Evolutionary conservation across 1,140 invertebrate genomes (phyloP).

Genomic region (Sarcophaga bullata): DNA sequence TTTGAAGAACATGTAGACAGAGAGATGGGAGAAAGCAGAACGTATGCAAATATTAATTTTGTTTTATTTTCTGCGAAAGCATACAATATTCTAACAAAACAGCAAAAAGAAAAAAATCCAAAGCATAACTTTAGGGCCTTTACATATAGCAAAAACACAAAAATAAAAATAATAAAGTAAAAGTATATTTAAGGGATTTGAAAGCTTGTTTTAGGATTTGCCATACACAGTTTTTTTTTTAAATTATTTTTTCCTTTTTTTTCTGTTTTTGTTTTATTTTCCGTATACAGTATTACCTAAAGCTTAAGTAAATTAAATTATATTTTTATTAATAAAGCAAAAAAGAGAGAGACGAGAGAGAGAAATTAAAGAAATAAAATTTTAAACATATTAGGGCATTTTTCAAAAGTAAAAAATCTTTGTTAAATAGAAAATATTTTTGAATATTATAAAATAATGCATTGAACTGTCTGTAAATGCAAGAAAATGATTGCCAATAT

Average conservation of each 20-base stretch:
- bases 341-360: too few relatives aligned
- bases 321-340: too few relatives aligned
- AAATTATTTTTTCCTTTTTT: neutral
- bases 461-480: too few relatives aligned
- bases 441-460: too few relatives aligned
- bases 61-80: neutral
- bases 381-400: neutral
- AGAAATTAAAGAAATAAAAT: too few relatives aligned
- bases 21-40: too few relatives aligned
- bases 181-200: neutral
- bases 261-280: neutral
- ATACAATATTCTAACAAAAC: neutral
- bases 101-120: neutral
- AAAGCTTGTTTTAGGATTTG: neutral
- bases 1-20: too few relatives aligned
- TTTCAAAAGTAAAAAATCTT: too few relatives aligned
- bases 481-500: too few relatives aligned
- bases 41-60: too few relatives aligned
- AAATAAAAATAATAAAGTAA: neutral
- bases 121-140: neutral
- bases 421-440: too few relatives aligned
- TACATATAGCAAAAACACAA: neutral
- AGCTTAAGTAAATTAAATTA: conserved; percentile 3
- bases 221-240: neutral
- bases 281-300: neutral